These are phyloP conservation scores for Drosophila limbata DNA, from an alignment of 2,888 invertebrate species.

Conservation along the genomic window DNA sequence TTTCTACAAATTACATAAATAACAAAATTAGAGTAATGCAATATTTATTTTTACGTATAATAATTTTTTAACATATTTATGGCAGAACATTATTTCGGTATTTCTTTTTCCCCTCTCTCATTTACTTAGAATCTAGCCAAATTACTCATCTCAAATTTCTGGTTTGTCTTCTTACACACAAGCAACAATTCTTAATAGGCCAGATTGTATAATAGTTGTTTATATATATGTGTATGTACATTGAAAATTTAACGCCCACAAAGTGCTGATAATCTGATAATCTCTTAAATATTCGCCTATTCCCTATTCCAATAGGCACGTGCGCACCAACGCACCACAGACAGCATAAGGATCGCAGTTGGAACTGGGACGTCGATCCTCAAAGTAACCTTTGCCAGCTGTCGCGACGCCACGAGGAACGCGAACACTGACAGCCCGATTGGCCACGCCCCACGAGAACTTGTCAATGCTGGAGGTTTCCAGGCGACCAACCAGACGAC, in stretches of 20 bases:
- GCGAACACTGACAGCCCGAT: slow-evolving; percentile 90
- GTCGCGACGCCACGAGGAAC: slow-evolving; percentile 90
- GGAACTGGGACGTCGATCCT: slow-evolving; percentile 91
- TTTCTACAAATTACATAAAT: slow-evolving; percentile 25
- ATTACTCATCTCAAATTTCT: slow-evolving; percentile 14
- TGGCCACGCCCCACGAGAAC: slow-evolving; percentile 89
- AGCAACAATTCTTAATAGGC: slow-evolving; percentile 35
- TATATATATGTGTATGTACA: slow-evolving; percentile 26
- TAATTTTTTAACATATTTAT: slow-evolving; percentile 58
- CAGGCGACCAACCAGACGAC: slow-evolving; percentile 90
- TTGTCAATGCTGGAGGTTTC: slow-evolving; percentile 90
- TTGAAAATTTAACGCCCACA: slow-evolving; percentile 33
- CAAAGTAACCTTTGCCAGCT: slow-evolving; percentile 90
- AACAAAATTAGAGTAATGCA: slow-evolving; percentile 45
- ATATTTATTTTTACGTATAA: slow-evolving; percentile 48
- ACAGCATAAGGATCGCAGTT: slow-evolving; percentile 91
- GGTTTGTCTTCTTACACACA: slow-evolving; percentile 57
- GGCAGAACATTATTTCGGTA: slow-evolving; percentile 55
- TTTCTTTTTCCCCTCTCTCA: slow-evolving; percentile 18
- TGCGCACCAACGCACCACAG: slow-evolving; percentile 88
- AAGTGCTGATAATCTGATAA: not conserved
- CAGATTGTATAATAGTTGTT: slow-evolving; percentile 22
- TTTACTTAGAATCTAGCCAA: slow-evolving; percentile 64
- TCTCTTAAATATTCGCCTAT: slow-evolving; percentile 47
- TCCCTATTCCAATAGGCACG: slow-evolving; percentile 82